A percentile compares a stretch with the other conserved stretches of the same genome.
These are phyloP conservation scores for Fragum fragum DNA, from an alignment of 2,888 invertebrate species.

Conservation along the genomic window DNA sequence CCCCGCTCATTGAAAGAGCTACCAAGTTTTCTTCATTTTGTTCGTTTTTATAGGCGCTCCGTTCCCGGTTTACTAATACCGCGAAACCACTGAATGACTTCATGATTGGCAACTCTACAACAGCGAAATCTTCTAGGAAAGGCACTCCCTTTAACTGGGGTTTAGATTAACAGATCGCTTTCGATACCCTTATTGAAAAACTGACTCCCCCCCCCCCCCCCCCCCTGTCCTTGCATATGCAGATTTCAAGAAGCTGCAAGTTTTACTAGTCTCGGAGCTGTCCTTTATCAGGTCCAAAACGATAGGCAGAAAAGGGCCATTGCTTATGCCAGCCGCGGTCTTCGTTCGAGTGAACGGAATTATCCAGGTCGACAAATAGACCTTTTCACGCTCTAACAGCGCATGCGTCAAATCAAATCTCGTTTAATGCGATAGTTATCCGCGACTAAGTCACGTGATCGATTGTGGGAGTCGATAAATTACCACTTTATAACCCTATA, in stretches of 20 bases:
- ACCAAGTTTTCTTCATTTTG: slow-evolving; percentile 22
- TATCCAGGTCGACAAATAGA: slow-evolving; percentile 36
- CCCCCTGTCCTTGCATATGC: slow-evolving; percentile 32
- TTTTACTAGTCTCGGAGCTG: slow-evolving; percentile 40
- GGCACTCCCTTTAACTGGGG: no score
- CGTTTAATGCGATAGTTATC: no score
- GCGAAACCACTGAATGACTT: slow-evolving; percentile 30
- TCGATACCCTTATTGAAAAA: no score
- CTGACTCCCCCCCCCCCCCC: not conserved
- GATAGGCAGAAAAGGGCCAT: slow-evolving; percentile 31
- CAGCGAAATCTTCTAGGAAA: not conserved
- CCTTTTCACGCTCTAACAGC: no score
- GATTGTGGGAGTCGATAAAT: no score
- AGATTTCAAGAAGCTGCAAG: slow-evolving; percentile 33
- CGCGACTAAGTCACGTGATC: no score
- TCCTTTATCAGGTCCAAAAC: slow-evolving; percentile 44
- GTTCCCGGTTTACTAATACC: slow-evolving; percentile 17
- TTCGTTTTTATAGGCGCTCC: slow-evolving; percentile 36
- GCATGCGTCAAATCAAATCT: no score
- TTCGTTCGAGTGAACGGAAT: slow-evolving; percentile 35
- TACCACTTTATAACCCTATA: no score
- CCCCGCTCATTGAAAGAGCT: slow-evolving; percentile 1
- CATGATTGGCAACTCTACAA: slow-evolving; percentile 16
- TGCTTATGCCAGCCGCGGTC: slow-evolving; percentile 50
- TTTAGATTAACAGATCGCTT: no score